Evolutionary conservation across 2,113 vertebrate genomes (phyloP), one percentile per base, ranked within the genome.

Genomic region (Hemichromis elongatus): DNA sequence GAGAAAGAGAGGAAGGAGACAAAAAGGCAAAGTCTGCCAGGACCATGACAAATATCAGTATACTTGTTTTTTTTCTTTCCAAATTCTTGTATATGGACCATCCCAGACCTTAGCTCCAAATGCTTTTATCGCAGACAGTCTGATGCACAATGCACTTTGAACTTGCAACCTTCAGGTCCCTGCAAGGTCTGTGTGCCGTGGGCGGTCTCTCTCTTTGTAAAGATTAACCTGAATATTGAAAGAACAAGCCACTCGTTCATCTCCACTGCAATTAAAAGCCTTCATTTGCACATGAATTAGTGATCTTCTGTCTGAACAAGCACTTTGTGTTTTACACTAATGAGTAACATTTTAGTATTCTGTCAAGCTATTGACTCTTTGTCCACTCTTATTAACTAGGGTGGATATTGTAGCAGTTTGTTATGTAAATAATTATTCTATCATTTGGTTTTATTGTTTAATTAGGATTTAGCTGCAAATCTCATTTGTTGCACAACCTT

Each of bases 281-380:
- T 83, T 84, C 33, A 79, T 88, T 86, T 85, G 59, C 85, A 80
- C 77, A 79, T 80, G 63, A 82, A 79, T 80, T 13, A 77, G 40
- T 59, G 57, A 59, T 73, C 66, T 50, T 80, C 30, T 57, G 26
- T 57, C 18, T 55, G 42, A 24, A 40, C 8, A 33, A 45, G 33
- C 73, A n/a, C 45, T 82, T 79, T 63, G 70, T 88, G 80, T 63
- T 82, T 86, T 9, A 75, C n/a, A 19, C 33, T 81, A 84, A 85
- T 91, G 84, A 85, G 14, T 21, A 47, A 26, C 42, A 78, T 70
- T 86, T 77, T 79, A 77, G 30, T 54, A 80, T 82, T 88, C 79
- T 47, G 13, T 80, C 35, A 83, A 77, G 85, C 45, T 79, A 59
- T 75, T 84, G 19, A 82, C 28, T 85, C 28, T n/a, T 56, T 79